Percentiles rank a stretch among this genome's conserved stretches.
phyloP scores from a whole-genome alignment of 2,888 invertebrate species.

The Epistrophe eligans region DNA sequence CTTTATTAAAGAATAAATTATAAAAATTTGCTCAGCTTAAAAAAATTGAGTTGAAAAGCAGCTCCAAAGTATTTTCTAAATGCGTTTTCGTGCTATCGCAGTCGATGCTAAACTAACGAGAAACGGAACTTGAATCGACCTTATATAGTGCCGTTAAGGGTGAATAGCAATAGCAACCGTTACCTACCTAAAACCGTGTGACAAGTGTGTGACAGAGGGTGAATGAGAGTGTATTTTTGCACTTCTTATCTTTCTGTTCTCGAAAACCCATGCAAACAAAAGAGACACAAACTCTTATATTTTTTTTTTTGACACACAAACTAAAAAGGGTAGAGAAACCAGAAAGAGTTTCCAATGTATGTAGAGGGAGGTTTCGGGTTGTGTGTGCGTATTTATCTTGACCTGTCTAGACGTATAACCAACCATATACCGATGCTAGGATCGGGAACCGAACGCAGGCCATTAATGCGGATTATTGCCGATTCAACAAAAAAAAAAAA shows the following conservation, averaged over 20 bases:
- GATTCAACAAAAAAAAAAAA: conserved; percentile 55
- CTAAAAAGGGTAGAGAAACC: conserved; percentile 43
- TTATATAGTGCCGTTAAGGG: conserved; percentile 53
- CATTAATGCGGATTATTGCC: conserved; percentile 71
- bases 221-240: conserved; percentile 59
- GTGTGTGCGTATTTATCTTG: conserved; percentile 47
- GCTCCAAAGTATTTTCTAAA: neutral
- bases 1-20: conserved; percentile 2
- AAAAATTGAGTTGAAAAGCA: neutral
- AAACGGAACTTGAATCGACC: conserved; percentile 4
- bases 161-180: neutral
- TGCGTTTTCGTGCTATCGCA: conserved; percentile 10
- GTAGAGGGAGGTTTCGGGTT: conserved; percentile 25
- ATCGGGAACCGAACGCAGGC: neutral
- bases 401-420: conserved; percentile 64
- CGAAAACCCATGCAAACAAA: conserved; percentile 43
- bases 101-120: conserved; percentile 45
- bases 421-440: conserved; percentile 25
- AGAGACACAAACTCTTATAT: conserved; percentile 31
- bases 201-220: conserved; percentile 74
- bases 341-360: conserved; percentile 49
- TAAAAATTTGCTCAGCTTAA: conserved; percentile 1
- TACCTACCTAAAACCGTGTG: conserved; percentile 52
- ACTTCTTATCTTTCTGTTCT: conserved; percentile 37
- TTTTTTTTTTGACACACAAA: conserved; percentile 3